Base-by-base conservation (phyloP, 1,140 invertebrate genomes). In the Brachionus plicatilis region DNA sequence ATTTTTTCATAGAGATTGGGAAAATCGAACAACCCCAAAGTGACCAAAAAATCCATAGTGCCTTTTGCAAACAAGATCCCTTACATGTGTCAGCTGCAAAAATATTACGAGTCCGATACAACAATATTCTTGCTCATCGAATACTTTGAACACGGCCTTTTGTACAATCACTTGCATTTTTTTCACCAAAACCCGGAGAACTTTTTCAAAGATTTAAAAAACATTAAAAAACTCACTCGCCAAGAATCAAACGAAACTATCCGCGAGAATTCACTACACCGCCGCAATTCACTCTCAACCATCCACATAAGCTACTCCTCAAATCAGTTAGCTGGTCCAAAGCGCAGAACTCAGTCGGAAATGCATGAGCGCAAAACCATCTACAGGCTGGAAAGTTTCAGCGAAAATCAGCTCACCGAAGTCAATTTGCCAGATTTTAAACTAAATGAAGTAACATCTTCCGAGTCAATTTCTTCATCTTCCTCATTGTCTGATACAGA, bases 41-140 rank as follows among this genome's bases (percentile, higher is more conserved):
- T 82, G 14, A 82, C 29, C 24, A 24, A 45, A 33, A 82, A 82
- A 82, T 68, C 65, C 24, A 65, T 82, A 20, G 79, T 82, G 27
- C 79, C 79, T 27, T 82, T 82, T 27, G 79, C 24, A 3, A 43
- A 68, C 9, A 53, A 56, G 17, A 65, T 82, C n/a, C 79, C 79
- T 7, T 82, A 43, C 33, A 82, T 82, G 79, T 65, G 79, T 14
- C 53, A 68, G 53, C 29, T 82, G 3, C 24, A 29, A 60, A 82
- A 82, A 47, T 82, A 82, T 20, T 82, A 43, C 41, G 79, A 82
- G 33, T 43, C 53, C 4, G 79, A 82, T 11, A 43, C 56, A 12
- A 45, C 79, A 29, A 82, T 82, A 6, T 82, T 65, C 17, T 82
- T 82, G 24, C 33, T 82, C 9, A 29, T 82, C 2, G 41, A 82